Percentiles rank a stretch among this genome's conserved stretches.
phyloP scores from a whole-genome alignment of 2,888 invertebrate species.

The Drosophila formosana region DNA sequence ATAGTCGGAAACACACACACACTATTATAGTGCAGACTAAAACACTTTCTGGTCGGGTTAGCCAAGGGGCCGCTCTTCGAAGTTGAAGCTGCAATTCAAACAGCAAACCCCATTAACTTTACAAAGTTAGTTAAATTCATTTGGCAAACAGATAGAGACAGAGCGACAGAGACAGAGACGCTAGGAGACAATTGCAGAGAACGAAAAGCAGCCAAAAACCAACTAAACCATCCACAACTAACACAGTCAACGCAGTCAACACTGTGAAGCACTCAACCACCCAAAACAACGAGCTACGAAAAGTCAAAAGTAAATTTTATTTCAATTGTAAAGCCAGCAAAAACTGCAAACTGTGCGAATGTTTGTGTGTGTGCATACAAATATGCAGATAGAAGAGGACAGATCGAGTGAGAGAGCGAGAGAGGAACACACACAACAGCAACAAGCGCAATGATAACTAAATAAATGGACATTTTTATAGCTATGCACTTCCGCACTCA shows the following conservation, averaged over 20 bases:
- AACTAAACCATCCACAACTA: constrained; percentile 17
- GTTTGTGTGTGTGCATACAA: constrained; percentile 32
- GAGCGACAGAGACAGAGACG: constrained; percentile 42
- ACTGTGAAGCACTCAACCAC: constrained; percentile 15
- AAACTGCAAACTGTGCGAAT: constrained; percentile 55
- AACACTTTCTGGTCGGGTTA: constrained; percentile 6
- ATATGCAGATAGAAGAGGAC: constrained; percentile 27
- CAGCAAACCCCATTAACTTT: constrained; percentile 81
- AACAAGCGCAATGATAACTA: constrained; percentile 79
- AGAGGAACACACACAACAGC: constrained; percentile 44
- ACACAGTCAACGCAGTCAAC: constrained; percentile 9
- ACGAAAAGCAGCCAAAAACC: constrained; percentile 1
- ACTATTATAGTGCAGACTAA: neutral
- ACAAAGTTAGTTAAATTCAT: constrained; percentile 82
- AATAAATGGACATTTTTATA: constrained; percentile 81
- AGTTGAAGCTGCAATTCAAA: constrained; percentile 69
- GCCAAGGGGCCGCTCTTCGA: neutral
- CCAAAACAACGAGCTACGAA: constrained; percentile 67
- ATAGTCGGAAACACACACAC: constrained; percentile 40
- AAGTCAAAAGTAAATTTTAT: constrained; percentile 81
- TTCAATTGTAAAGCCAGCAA: constrained; percentile 75
- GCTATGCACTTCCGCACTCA: constrained; percentile 81
- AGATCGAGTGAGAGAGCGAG: neutral
- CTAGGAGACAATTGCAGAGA: constrained; percentile 45
- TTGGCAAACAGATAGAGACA: constrained; percentile 66